A percentile compares a stretch with the other conserved stretches of the same genome.
Conservation (phyloP, 1,140 invertebrate genomes). For the Glossosoma conforme region DNA sequence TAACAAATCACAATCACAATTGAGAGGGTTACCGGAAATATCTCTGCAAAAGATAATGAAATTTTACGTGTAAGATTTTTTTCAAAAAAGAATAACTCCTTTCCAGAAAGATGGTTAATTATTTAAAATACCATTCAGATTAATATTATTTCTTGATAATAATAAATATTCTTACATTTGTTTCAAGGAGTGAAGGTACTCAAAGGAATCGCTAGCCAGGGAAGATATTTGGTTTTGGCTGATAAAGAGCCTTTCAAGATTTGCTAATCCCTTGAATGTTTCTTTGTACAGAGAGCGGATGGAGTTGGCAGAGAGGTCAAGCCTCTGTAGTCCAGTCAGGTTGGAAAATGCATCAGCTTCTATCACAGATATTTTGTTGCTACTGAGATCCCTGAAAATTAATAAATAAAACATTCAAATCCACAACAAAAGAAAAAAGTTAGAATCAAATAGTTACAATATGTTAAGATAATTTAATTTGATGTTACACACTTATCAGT, state of each 20-base stretch:
- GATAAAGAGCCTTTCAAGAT: conserved; percentile 61
- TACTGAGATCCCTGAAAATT: conserved; percentile 63
- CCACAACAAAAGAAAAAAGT: background rate
- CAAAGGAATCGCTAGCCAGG: conserved; percentile 62
- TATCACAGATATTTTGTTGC: conserved; percentile 71
- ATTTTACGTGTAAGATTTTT: conserved; percentile 2
- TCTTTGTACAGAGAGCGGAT: conserved; percentile 58
- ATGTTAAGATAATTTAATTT: background rate
- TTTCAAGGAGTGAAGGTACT: conserved; percentile 58
- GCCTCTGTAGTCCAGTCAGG: conserved; percentile 59
- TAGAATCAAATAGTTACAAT: background rate
- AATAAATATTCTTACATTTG: conserved; percentile 59
- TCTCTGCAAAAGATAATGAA: conserved; percentile 54
- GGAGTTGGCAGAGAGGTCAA: conserved; percentile 64
- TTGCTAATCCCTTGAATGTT: conserved; percentile 57
- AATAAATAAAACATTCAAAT: conserved; percentile 9
- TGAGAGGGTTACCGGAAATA: conserved; percentile 69
- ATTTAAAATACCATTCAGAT: background rate
- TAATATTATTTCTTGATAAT: background rate
- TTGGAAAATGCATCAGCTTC: conserved; percentile 68
- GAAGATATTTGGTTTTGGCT: conserved; percentile 64
- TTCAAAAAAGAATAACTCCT: too few species aligned
- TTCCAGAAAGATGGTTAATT: background rate
- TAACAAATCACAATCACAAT: conserved; percentile 75
- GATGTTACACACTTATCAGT: background rate